Evolutionary conservation across 2,888 invertebrate species (phyloP).

Genomic region (Onchidella celtica): DNA sequence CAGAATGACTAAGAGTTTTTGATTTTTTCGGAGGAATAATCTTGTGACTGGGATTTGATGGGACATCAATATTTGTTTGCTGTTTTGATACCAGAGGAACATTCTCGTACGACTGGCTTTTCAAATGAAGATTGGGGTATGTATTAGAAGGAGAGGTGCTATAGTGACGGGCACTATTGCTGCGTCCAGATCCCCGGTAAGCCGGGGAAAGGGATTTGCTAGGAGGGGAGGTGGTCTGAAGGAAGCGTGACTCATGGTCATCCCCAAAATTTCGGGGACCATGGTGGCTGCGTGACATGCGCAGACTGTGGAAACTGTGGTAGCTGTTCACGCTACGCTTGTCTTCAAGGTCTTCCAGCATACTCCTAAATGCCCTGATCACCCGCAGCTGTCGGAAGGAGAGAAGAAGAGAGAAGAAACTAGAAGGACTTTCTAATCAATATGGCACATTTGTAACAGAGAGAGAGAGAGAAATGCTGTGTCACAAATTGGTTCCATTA

Average conservation of each 20-base stretch:
- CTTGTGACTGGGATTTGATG: slow-evolving; percentile 68
- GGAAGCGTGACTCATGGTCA: slow-evolving; percentile 58
- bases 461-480: too few species aligned
- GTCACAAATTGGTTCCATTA: too few species aligned
- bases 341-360: slow-evolving; percentile 99
- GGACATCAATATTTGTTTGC: slow-evolving; percentile 66
- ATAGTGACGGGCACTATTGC: slow-evolving; percentile 27
- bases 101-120: slow-evolving; percentile 78
- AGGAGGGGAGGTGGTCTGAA: slow-evolving; percentile 65
- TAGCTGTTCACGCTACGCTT: slow-evolving; percentile 89
- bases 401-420: slow-evolving; percentile 23
- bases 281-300: slow-evolving; percentile 87
- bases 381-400: slow-evolving; percentile 78
- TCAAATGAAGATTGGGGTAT: slow-evolving; percentile 63
- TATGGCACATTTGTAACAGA: not conserved
- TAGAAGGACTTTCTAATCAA: not conserved
- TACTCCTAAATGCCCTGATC: slow-evolving; percentile 85
- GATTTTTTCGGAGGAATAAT: slow-evolving; percentile 60
- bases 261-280: slow-evolving; percentile 81
- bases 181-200: slow-evolving; percentile 50
- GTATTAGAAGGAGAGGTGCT: slow-evolving; percentile 22
- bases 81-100: slow-evolving; percentile 74
- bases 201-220: slow-evolving; percentile 40
- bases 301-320: slow-evolving; percentile 78
- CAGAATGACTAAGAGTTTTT: slow-evolving; percentile 65